Evolutionary conservation across 2,113 vertebrate genomes (phyloP).

Genomic region (Grantiella picta): DNA sequence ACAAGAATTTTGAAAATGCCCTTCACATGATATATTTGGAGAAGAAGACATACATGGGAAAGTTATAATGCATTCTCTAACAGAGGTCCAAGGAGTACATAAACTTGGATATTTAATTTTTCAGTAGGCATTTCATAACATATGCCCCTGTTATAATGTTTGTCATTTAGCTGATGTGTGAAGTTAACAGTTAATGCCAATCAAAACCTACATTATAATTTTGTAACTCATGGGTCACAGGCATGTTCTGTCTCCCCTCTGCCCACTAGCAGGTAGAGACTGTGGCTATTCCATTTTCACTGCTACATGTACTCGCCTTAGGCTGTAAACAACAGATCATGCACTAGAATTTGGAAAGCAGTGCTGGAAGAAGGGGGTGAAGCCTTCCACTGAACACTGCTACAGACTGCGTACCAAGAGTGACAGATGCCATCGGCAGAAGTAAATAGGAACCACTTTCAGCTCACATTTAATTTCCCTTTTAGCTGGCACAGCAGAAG

Average conservation of each 20-base stretch:
- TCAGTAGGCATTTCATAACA: background rate
- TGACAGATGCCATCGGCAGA: background rate
- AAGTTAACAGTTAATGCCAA: background rate
- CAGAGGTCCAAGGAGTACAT: background rate
- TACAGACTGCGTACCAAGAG: background rate
- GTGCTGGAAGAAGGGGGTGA: background rate
- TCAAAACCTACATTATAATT: background rate
- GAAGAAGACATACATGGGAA: background rate
- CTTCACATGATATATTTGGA: background rate
- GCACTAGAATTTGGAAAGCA: background rate
- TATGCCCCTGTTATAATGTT: background rate
- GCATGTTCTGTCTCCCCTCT: background rate
- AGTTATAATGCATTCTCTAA: background rate
- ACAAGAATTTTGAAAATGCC: background rate
- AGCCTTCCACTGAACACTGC: background rate
- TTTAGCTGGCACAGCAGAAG: background rate
- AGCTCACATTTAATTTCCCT: background rate
- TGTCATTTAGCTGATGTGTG: background rate
- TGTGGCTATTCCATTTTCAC: background rate
- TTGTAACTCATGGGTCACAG: background rate
- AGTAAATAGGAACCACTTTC: background rate
- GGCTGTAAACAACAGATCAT: background rate
- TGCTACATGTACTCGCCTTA: background rate
- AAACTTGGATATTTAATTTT: background rate
- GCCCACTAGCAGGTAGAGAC: background rate